Evolutionary conservation across 2,113 vertebrate genomes (phyloP).

Genomic region (human): DNA sequence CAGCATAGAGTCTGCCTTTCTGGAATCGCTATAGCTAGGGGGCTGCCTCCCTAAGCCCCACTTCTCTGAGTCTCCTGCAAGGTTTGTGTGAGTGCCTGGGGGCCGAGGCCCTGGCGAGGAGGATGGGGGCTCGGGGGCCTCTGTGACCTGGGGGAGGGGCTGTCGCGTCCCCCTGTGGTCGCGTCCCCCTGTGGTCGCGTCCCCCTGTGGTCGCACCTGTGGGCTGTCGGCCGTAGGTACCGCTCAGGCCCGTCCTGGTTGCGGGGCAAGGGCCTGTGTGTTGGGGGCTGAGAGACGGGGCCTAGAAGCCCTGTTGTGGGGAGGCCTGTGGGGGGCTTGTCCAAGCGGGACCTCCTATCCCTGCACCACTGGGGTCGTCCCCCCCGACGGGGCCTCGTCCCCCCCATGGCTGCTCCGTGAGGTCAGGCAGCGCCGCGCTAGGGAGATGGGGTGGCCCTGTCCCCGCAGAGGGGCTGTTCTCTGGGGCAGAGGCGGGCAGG

Average conservation of each 20-base stretch:
- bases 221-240: too few species aligned
- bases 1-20: too few species aligned
- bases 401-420: background rate
- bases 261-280: background rate
- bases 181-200: too few species aligned
- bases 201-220: rapidly evolving
- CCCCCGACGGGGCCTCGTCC: too few species aligned
- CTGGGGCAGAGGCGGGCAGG: background rate
- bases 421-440: rapidly evolving
- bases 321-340: too few species aligned
- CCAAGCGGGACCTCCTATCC: background rate
- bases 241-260: background rate
- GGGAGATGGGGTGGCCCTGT: background rate
- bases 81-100: background rate
- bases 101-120: background rate
- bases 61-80: too few species aligned
- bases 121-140: too few species aligned
- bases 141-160: too few species aligned
- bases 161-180: rapidly evolving
- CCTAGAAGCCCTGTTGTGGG: rapidly evolving
- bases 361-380: background rate
- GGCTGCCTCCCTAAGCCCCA: too few species aligned
- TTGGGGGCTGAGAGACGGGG: rapidly evolving
- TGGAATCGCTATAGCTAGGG: too few species aligned
- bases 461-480: too few species aligned